These are phyloP conservation scores for Thamnophis sirtalis DNA, from an alignment of 2,113 vertebrate species.

Conservation along the genomic window DNA sequence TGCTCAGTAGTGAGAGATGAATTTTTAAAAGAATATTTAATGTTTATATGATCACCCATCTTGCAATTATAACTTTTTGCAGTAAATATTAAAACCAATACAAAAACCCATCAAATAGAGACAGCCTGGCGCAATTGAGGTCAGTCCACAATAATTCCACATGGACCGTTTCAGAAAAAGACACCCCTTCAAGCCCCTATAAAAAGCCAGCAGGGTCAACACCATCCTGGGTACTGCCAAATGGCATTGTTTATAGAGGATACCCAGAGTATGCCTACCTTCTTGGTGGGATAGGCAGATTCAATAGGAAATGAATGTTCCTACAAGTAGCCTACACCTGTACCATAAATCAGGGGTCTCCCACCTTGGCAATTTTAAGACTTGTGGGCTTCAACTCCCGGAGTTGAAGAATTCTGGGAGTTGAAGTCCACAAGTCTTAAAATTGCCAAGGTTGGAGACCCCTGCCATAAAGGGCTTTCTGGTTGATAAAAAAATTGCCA, in stretches of 20 bases:
- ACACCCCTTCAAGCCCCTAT: neutral
- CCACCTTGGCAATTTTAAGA: no score
- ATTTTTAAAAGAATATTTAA: neutral
- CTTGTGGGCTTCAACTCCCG: no score
- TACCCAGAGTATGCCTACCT: neutral
- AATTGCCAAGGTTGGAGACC: no score
- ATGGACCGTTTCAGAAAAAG: neutral
- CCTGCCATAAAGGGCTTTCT: neutral
- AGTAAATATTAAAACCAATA: neutral
- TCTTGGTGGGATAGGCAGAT: neutral
- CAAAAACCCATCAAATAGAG: neutral
- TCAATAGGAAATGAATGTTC: neutral
- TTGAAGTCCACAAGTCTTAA: no score
- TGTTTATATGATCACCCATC: neutral
- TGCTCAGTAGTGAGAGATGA: neutral
- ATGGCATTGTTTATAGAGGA: neutral
- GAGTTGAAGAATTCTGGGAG: no score
- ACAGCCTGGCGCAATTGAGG: neutral
- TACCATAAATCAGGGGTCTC: neutral
- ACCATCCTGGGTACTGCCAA: neutral
- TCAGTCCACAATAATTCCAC: neutral
- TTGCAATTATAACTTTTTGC: neutral
- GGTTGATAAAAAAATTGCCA: neutral
- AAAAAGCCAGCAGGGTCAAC: neutral
- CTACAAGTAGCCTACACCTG: neutral